Conservation (phyloP, 2,888 invertebrate genomes). For the Antheraea assamensis region DNA sequence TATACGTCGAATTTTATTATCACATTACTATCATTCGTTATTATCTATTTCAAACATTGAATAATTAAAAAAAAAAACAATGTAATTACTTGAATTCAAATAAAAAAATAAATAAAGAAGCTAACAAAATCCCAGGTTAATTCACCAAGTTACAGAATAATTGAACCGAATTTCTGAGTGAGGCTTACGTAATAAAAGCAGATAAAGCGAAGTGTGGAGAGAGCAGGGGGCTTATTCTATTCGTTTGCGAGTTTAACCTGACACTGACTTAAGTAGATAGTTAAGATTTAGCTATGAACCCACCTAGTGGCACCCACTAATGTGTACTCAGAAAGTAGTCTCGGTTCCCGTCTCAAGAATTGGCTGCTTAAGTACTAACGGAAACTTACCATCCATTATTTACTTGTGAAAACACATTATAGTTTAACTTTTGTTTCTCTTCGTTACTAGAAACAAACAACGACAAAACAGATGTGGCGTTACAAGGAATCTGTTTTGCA, state of each 20-base stretch:
- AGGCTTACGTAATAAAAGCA: slow-evolving; percentile 76
- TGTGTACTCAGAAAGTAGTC: slow-evolving; percentile 75
- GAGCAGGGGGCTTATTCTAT: slow-evolving; percentile 70
- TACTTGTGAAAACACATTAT: slow-evolving; percentile 74
- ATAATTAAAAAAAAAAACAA: too few species aligned
- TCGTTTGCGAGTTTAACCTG: slow-evolving; percentile 64
- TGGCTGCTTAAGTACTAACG: slow-evolving; percentile 74
- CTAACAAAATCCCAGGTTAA: slow-evolving; percentile 74
- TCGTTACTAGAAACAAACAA: slow-evolving; percentile 56
- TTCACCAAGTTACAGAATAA: slow-evolving; percentile 74
- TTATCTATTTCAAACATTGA: too few species aligned
- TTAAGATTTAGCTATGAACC: slow-evolving; percentile 73
- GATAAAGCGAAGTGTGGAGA: slow-evolving; percentile 65
- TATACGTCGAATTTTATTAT: not conserved
- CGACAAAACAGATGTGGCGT: slow-evolving; percentile 36
- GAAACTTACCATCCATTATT: slow-evolving; percentile 77
- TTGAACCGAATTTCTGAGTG: slow-evolving; percentile 74
- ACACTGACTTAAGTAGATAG: slow-evolving; percentile 76
- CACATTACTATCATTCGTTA: not conserved
- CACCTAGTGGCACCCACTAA: slow-evolving; percentile 65
- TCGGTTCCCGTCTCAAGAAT: slow-evolving; percentile 68
- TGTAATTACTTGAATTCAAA: slow-evolving; percentile 40
- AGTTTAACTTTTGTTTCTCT: slow-evolving; percentile 73
- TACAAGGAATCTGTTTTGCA: slow-evolving; percentile 17
- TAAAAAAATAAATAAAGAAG: slow-evolving; percentile 56